Evolutionary conservation across 1,140 invertebrate genomes (phyloP).

Genomic region (Diploscapter pachys): DNA sequence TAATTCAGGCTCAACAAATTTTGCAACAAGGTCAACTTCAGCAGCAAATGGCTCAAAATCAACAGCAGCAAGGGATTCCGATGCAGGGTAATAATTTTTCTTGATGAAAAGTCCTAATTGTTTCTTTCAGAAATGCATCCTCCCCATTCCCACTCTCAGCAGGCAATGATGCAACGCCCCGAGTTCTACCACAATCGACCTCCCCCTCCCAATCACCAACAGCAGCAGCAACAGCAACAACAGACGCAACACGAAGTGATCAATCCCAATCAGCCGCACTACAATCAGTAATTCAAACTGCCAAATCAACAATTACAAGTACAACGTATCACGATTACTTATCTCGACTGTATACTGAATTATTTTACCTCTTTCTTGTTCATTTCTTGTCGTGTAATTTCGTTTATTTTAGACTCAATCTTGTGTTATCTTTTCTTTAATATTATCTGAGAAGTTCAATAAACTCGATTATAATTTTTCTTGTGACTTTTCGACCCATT

Average conservation of each 20-base stretch:
- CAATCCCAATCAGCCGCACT: not conserved
- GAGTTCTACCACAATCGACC: not conserved
- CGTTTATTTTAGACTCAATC: too few relatives aligned
- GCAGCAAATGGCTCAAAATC: slow-evolving; percentile 1
- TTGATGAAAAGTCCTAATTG: too few relatives aligned
- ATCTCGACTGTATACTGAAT: too few relatives aligned
- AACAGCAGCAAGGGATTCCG: slow-evolving; percentile 2
- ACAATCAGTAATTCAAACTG: not conserved
- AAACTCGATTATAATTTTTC: too few relatives aligned
- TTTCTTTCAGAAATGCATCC: too few relatives aligned
- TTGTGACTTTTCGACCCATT: too few relatives aligned
- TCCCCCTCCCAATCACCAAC: not conserved
- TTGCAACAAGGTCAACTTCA: slow-evolving; percentile 5
- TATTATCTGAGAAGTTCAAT: too few relatives aligned
- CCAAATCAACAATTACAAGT: not conserved
- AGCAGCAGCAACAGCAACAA: slow-evolving; percentile 8
- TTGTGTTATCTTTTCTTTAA: too few relatives aligned
- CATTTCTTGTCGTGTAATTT: too few relatives aligned
- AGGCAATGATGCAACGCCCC: slow-evolving; percentile 2
- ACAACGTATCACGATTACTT: not conserved
- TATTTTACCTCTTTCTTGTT: too few relatives aligned
- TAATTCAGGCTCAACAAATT: not conserved
- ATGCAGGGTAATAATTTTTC: too few relatives aligned
- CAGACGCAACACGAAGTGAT: not conserved
- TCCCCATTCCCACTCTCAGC: too few relatives aligned